Base-by-base conservation (phyloP, 1,140 invertebrate species). In the Chironomus striatipennis region DNA sequence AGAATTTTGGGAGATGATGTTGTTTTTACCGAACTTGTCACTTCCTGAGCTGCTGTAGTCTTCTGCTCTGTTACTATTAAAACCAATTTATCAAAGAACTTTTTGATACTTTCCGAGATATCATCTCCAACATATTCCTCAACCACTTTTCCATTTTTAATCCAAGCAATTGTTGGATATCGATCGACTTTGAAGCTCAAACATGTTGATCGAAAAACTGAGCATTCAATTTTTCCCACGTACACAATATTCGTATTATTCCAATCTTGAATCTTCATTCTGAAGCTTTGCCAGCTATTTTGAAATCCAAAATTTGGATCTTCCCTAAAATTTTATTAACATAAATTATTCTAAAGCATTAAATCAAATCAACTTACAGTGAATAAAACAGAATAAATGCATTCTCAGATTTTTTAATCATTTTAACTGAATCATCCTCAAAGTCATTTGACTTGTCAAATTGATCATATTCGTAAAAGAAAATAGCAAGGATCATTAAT, bases 111-210 rank as follows among this genome's bases (percentile, higher is more conserved):
- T 5, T 70, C 18, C 17, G 18, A 10, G 8, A 17, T 18, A 7
- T 20, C 9, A 70, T 70, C 17, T 9, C 65, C 65, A 18, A 9
- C 20, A 21, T 20, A 70, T 18, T 20, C 9, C 0, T 70, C 10
- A 5, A 70, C 20, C 20, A 70, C 18, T 70, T 70, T 70, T 3
- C 65, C 65, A 17, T 70, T 21, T 21, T 70, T 20, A 6, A 70
- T 70, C 65, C 65, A 70, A 7, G 18, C 20, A 20, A 70, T 70
- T 21, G 65, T 18, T 18, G 65, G 65, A 21, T 70, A 70, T 70
- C 18, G 8, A 18, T 21, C 20, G 1, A 70, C 3, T 10, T 21
- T 9, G 20, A 70, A 20, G 6, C 20, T 9, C 20, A 5, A 10
- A 20, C 65, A 70, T 9, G 18, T 70, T 21, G 65, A 17, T 20